Evolutionary conservation across 2,113 vertebrate species (phyloP).

Genomic region (Osmerus mordax): DNA sequence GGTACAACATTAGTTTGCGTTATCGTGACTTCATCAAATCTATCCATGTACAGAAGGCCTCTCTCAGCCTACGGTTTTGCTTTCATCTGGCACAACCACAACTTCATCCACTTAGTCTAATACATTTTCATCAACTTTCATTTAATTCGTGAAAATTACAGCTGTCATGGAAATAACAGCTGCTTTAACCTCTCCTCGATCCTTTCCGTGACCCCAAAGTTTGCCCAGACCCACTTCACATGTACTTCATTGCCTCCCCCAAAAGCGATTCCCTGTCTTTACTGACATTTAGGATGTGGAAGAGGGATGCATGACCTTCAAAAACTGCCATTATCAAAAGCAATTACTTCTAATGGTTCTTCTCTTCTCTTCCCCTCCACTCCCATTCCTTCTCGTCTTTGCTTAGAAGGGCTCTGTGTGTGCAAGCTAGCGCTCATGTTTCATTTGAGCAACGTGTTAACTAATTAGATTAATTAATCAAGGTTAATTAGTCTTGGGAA

Average conservation of each 20-base stretch:
- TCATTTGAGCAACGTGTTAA: constrained; percentile 38
- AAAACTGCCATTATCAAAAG: constrained; percentile 36
- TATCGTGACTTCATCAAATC: too few species aligned
- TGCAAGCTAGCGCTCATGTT: constrained; percentile 23
- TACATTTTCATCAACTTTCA: not conserved
- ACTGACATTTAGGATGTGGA: constrained; percentile 47
- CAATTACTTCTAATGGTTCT: constrained; percentile 32
- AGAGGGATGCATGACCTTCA: constrained; percentile 52
- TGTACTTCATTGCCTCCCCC: constrained; percentile 19
- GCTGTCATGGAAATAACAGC: not conserved
- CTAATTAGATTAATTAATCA: constrained; percentile 55
- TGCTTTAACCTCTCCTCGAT: not conserved
- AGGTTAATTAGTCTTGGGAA: constrained; percentile 45
- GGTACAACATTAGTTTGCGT: too few species aligned
- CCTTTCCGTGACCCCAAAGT: not conserved
- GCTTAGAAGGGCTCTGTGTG: constrained; percentile 1
- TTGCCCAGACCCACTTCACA: not conserved
- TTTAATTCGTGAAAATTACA: not conserved
- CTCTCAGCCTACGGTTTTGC: too few species aligned
- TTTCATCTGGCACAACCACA: too few species aligned
- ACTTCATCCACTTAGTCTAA: too few species aligned
- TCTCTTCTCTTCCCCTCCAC: constrained; percentile 11
- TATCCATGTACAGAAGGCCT: too few species aligned
- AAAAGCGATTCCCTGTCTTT: constrained; percentile 36
- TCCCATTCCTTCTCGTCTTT: not conserved